Evolutionary conservation across 2,113 vertebrate genomes (phyloP).

Genomic region (Ophiodon elongatus): DNA sequence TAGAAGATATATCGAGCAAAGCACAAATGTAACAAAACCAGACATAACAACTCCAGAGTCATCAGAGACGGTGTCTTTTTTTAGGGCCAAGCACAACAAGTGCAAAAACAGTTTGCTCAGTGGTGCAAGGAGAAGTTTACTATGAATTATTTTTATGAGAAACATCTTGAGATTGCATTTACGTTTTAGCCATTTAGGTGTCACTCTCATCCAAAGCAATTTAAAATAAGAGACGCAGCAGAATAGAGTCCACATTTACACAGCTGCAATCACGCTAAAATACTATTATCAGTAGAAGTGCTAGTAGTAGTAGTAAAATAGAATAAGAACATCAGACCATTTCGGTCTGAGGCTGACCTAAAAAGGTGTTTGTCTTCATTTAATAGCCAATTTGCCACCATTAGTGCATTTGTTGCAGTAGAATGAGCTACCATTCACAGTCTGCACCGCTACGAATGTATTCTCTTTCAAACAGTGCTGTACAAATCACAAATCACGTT

Average conservation of each 20-base stretch:
- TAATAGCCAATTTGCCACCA: neutral
- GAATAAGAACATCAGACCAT: neutral
- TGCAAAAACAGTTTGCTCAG: neutral
- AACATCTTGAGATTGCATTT: neutral
- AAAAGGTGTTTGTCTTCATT: neutral
- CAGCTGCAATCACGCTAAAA: neutral
- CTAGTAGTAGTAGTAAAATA: neutral
- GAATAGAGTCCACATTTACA: neutral
- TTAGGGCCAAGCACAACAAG: conserved; percentile 11
- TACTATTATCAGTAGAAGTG: neutral
- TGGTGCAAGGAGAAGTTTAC: neutral
- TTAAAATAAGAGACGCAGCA: neutral
- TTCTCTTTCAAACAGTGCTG: neutral
- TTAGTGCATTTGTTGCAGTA: neutral
- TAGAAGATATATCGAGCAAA: conserved; percentile 15
- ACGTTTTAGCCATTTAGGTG: neutral
- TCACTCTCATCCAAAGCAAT: neutral
- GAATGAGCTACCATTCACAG: neutral
- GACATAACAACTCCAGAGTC: neutral
- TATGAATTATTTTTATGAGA: neutral
- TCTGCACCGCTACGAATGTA: neutral
- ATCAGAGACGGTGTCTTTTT: neutral
- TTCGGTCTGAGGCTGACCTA: neutral
- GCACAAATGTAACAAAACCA: neutral
- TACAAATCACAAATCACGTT: too few relatives aligned